Evolutionary conservation across 2,113 vertebrate genomes (phyloP).

Genomic region (Pogonocichla stellata): DNA sequence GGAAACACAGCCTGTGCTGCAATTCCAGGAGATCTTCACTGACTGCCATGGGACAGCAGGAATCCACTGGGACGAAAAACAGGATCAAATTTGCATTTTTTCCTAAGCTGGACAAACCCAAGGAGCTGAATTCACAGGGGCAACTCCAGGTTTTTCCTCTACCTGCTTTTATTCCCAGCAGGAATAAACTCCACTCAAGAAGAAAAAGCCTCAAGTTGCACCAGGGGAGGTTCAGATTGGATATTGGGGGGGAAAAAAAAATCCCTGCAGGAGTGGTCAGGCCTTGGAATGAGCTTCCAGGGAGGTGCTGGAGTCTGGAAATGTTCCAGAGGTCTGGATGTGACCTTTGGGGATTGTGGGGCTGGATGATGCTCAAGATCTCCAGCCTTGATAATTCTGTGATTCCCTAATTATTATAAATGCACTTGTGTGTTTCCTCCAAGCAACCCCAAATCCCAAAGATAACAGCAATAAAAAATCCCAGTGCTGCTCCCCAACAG

Average conservation of each 20-base stretch:
- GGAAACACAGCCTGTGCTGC: not conserved
- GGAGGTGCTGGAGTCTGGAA: not conserved
- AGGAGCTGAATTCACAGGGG: fast-evolving
- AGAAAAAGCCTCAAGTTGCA: not conserved
- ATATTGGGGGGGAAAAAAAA: not conserved
- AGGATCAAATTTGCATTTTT: not conserved
- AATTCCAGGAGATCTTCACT: not conserved
- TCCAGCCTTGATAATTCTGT: not conserved
- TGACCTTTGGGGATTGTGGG: not conserved
- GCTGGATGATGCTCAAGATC: not conserved
- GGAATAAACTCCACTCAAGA: not conserved
- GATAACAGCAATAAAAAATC: not conserved
- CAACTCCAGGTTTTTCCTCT: not conserved
- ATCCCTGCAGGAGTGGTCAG: not conserved
- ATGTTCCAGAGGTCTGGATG: not conserved
- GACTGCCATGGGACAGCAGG: not conserved
- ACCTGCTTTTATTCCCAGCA: not conserved
- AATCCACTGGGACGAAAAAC: not conserved
- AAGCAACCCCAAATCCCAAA: not conserved
- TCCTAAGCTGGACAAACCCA: not conserved
- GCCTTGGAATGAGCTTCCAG: not conserved
- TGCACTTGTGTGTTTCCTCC: not conserved
- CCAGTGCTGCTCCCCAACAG: not conserved
- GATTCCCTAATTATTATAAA: not conserved
- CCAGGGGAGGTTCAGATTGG: not conserved